Evolutionary conservation across 2,113 vertebrate species (phyloP).

Genomic region (Ellobius talpinus): DNA sequence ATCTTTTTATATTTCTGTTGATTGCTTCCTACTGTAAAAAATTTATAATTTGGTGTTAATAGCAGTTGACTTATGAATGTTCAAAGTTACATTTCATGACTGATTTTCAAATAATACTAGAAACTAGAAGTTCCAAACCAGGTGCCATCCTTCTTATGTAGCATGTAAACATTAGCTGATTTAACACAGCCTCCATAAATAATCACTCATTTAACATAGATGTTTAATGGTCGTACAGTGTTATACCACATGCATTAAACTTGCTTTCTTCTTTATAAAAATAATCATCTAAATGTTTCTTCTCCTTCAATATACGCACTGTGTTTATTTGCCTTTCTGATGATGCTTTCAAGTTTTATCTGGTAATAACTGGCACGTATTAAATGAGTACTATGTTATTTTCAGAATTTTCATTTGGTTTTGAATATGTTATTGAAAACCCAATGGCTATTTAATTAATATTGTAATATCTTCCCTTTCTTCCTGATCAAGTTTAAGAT

Average conservation of each 20-base stretch:
- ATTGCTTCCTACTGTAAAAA: background rate
- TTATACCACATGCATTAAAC: background rate
- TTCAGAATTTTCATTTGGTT: background rate
- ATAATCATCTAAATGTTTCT: background rate
- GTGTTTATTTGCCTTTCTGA: background rate
- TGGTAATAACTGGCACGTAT: background rate
- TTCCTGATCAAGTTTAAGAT: background rate
- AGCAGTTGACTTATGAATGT: background rate
- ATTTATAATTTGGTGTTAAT: background rate
- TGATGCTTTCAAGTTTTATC: background rate
- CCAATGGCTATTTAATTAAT: background rate
- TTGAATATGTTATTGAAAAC: background rate
- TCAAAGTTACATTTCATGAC: background rate
- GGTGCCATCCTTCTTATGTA: background rate
- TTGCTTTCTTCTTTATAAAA: background rate
- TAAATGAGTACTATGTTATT: background rate
- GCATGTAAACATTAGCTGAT: background rate
- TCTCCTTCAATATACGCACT: background rate
- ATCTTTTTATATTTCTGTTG: background rate
- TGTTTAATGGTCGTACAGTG: background rate
- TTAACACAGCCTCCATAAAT: background rate
- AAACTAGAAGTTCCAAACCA: background rate
- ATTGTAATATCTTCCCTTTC: background rate
- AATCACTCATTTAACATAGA: background rate
- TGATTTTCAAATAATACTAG: background rate